Evolutionary conservation across 2,113 vertebrate genomes (phyloP).

Genomic region (Mesocricetus auratus): DNA sequence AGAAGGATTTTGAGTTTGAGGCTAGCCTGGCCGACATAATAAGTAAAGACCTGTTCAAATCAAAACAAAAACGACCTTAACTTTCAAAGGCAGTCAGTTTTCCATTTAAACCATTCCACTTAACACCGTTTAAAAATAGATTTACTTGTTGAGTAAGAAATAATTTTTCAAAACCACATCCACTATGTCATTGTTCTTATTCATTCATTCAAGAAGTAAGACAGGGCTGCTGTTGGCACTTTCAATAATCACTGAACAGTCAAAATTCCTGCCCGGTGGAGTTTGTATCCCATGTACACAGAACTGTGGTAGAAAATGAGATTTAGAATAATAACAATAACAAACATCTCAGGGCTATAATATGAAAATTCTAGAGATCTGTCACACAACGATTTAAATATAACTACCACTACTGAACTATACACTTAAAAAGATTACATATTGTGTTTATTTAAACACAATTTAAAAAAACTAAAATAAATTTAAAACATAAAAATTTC

Average conservation of each 20-base stretch:
- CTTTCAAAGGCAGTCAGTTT: slow-evolving; percentile 23
- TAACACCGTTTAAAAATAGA: slow-evolving; percentile 6
- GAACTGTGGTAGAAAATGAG: not conserved
- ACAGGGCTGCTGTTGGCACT: not conserved
- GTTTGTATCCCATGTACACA: not conserved
- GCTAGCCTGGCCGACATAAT: not conserved
- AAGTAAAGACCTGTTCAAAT: not conserved
- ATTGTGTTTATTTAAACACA: slow-evolving; percentile 22
- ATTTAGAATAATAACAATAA: slow-evolving; percentile 33
- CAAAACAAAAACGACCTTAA: not conserved
- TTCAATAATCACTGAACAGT: not conserved
- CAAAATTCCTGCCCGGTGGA: not conserved
- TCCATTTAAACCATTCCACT: not conserved
- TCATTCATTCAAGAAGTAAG: slow-evolving; percentile 25
- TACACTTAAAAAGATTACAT: slow-evolving; percentile 47
- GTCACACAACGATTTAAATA: slow-evolving; percentile 29
- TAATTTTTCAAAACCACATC: slow-evolving; percentile 43
- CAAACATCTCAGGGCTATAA: slow-evolving; percentile 24
- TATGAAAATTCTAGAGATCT: slow-evolving; percentile 37
- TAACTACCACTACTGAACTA: not conserved
- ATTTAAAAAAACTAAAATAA: slow-evolving; percentile 26
- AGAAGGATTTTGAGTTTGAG: not conserved
- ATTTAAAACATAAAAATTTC: not conserved
- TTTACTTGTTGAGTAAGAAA: slow-evolving; percentile 37
- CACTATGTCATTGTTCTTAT: not conserved